phyloP scores from a whole-genome alignment of 2,888 invertebrate genomes.

The Bimastos eiseni region DNA sequence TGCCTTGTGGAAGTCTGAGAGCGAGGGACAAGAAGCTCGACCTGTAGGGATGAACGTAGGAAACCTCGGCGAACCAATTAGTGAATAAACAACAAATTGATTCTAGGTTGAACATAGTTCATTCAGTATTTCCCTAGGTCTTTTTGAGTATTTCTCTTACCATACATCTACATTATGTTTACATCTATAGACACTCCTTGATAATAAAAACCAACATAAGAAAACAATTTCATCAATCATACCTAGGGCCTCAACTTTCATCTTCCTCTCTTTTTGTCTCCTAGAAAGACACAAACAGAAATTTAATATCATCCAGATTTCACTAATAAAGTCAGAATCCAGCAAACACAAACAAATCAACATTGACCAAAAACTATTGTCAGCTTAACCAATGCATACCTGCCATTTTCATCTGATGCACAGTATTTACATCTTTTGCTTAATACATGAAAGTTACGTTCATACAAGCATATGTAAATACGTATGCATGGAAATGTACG shows the following conservation, averaged over 20 bases:
- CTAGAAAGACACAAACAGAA: neutral
- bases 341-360: neutral
- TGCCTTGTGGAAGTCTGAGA: no score
- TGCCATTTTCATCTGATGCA: neutral
- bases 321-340: neutral
- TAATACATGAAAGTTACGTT: neutral
- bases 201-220: neutral
- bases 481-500: neutral
- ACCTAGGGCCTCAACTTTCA: slow-evolving; percentile 10
- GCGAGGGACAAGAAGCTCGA: no score
- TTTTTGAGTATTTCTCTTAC: neutral
- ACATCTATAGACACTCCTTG: neutral
- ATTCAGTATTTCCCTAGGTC: no score
- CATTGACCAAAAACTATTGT: neutral
- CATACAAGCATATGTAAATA: neutral
- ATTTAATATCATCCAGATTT: neutral
- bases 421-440: neutral
- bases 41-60: no score
- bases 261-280: neutral
- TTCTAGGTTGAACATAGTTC: no score
- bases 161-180: neutral
- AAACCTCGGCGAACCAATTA: no score
- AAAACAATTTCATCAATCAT: neutral
- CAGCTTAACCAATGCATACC: neutral
- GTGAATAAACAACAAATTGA: no score